Percentiles rank a stretch among this genome's conserved stretches.
These are phyloP conservation scores for Chamaea fasciata DNA, from an alignment of 2,113 vertebrate species.

Conservation along the genomic window DNA sequence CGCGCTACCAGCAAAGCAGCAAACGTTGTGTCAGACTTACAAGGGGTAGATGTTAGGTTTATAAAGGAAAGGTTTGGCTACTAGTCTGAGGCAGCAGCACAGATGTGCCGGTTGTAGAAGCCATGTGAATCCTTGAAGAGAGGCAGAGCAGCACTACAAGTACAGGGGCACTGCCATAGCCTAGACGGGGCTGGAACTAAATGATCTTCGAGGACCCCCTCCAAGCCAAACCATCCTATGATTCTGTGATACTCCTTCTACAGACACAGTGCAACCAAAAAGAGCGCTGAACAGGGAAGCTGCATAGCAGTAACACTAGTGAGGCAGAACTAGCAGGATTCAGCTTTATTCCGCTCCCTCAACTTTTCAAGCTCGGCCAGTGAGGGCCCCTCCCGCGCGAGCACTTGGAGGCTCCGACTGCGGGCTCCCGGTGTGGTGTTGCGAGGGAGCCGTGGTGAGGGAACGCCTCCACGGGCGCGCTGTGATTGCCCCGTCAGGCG, in stretches of 20 bases:
- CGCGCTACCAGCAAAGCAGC: neutral
- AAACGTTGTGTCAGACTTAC: neutral
- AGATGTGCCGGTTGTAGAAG: fast-evolving
- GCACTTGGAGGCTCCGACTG: fast-evolving
- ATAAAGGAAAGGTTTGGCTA: neutral
- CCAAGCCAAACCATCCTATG: neutral
- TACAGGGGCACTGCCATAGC: fast-evolving
- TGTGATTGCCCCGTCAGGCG: fast-evolving
- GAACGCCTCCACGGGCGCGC: fast-evolving
- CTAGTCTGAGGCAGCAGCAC: fast-evolving
- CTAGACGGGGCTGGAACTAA: fast-evolving
- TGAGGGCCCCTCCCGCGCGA: fast-evolving
- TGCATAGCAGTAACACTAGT: fast-evolving
- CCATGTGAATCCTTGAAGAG: fast-evolving
- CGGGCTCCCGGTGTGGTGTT: fast-evolving
- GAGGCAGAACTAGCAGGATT: too few species aligned
- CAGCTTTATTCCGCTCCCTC: neutral
- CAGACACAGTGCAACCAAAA: fast-evolving
- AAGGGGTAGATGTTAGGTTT: fast-evolving
- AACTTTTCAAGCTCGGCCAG: fast-evolving
- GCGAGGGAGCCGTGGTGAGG: fast-evolving
- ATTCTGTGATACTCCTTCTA: neutral
- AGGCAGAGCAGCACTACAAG: fast-evolving
- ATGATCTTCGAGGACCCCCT: fast-evolving
- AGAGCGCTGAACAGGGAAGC: fast-evolving